Base-by-base conservation (phyloP, 23 tunicate genomes). In the Trididemnum clinides region DNA sequence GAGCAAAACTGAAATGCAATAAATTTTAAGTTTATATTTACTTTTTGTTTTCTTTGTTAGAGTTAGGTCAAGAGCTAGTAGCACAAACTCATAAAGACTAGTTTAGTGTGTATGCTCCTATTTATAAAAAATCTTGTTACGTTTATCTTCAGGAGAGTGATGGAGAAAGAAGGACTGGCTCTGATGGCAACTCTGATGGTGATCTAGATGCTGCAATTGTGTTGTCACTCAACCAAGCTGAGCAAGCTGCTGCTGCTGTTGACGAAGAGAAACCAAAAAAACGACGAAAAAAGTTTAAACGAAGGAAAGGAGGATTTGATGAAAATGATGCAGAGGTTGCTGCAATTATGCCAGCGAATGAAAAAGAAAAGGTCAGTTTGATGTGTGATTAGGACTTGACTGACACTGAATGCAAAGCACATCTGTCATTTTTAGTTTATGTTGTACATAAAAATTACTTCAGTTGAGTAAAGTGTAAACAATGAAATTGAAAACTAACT, bases 211-310 rank as follows among this genome's bases (percentile, higher is more conserved):
- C 86, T 1, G 75, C 86, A 3, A 30, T 87, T 50, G 54, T 33
- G 38, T 65, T 57, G 58, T 63, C 85, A 22, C 21, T 30, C 12
- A 33, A 64, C 34, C 85, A 81, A 34, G 22, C 36, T 2, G 66
- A 78, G 28, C 83, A 32, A 5, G 50, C 64, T 3, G 66, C n/a
- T 2, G 37, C 10, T 28, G 35, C 39, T 1, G 51, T 39, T 31
- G 84, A 64, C 10, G 90, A 90, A 85, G 90, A 64, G 1, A 85
- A 91, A 64, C 87, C 83, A 28, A 91, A 87, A 39, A 91, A 82
- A 57, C 87, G 82, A 32, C 71, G 91, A 20, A 86, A 86, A 54
- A 86, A 90, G 69, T 81, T 82, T 21, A 90, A 90, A 70, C 59
- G 77, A 39, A 80, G 54, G 44, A 57, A 76, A 0, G 23, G n/a